A percentile compares a stretch with the other conserved stretches of the same genome.
phyloP scores from a whole-genome alignment of 2,797 vertebrate species.

The Halcyon chelicuti region DNA sequence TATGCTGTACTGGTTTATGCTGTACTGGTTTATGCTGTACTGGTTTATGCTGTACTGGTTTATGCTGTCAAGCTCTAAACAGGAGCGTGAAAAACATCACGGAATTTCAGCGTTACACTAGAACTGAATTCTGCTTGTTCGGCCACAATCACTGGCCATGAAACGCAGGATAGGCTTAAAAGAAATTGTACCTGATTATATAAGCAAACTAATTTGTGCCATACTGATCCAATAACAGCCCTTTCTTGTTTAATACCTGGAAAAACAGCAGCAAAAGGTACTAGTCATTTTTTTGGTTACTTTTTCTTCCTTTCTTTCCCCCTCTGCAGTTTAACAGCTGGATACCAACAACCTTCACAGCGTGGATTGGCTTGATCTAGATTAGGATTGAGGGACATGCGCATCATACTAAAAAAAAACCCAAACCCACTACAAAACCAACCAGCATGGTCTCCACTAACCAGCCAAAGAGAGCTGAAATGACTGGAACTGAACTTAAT shows the following conservation, averaged over 20 bases:
- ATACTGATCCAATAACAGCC: background rate
- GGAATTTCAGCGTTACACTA: background rate
- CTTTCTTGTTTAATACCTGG: background rate
- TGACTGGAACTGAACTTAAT: background rate
- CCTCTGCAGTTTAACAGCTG: background rate
- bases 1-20: background rate
- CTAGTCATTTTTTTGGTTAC: accelerated
- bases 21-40: background rate
- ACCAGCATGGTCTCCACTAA: background rate
- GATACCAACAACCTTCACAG: background rate
- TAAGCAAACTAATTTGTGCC: background rate
- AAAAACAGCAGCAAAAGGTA: background rate
- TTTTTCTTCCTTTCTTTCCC: too few species aligned
- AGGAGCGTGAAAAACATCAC: background rate
- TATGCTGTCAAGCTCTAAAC: background rate
- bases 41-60: background rate
- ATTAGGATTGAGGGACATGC: background rate
- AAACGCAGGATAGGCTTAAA: background rate
- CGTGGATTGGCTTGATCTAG: background rate
- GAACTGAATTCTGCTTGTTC: background rate
- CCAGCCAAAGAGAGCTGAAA: background rate
- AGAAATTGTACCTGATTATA: background rate
- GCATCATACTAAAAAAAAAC: background rate
- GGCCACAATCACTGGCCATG: background rate
- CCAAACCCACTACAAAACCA: background rate